A percentile compares a stretch with the other conserved stretches of the same genome.
phyloP scores from a whole-genome alignment of 1,140 invertebrate species.

The Trachymyrmex cornetzi region DNA sequence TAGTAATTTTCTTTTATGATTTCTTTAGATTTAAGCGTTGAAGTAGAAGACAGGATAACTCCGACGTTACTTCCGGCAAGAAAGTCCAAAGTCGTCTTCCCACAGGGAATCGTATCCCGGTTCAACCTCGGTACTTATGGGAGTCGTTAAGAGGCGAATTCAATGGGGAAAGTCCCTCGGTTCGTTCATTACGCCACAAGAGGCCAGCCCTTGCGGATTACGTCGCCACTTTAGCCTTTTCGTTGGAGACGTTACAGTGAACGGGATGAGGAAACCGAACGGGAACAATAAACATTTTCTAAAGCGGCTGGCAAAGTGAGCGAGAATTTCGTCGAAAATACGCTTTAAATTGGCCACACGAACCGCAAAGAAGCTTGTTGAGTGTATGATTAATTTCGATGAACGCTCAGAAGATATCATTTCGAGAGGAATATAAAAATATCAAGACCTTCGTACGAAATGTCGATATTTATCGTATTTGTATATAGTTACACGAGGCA shows the following conservation, averaged over 20 bases:
- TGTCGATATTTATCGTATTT: neutral
- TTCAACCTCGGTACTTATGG: slow-evolving; percentile 63
- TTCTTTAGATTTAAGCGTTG: slow-evolving; percentile 30
- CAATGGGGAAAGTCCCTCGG: slow-evolving; percentile 68
- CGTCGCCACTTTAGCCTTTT: slow-evolving; percentile 47
- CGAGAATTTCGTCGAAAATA: slow-evolving; percentile 10
- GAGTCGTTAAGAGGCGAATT: slow-evolving; percentile 68
- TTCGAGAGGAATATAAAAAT: neutral
- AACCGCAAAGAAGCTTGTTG: neutral
- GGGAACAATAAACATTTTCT: slow-evolving; percentile 60
- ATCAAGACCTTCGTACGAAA: neutral
- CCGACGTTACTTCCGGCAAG: slow-evolving; percentile 35
- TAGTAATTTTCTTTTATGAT: slow-evolving; percentile 7
- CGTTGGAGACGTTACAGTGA: slow-evolving; percentile 25
- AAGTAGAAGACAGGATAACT: slow-evolving; percentile 33
- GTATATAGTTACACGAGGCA: neutral
- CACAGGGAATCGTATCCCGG: slow-evolving; percentile 48
- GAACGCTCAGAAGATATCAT: neutral
- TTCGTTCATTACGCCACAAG: slow-evolving; percentile 68
- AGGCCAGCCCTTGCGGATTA: slow-evolving; percentile 66
- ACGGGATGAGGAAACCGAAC: slow-evolving; percentile 31
- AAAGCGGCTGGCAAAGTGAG: slow-evolving; percentile 51
- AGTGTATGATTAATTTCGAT: slow-evolving; percentile 23
- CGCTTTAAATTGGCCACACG: neutral
- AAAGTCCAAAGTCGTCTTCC: slow-evolving; percentile 50